Base-by-base conservation (phyloP, 1,140 invertebrate genomes). In the Goniozus legneri region DNA sequence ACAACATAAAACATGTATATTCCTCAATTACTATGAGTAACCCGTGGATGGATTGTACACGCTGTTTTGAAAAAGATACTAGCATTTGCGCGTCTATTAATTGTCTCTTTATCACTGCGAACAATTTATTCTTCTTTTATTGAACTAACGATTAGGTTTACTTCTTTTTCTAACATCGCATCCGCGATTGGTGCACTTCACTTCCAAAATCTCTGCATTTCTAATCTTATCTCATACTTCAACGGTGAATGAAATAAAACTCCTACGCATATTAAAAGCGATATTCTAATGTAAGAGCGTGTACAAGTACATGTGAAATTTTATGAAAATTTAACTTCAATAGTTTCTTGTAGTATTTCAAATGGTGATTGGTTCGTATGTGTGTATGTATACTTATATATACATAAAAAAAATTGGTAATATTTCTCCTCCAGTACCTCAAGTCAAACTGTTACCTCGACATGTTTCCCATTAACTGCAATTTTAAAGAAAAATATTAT, bases 1-100 rank as follows among this genome's bases (percentile, higher is more conserved):
- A 62, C 35, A 58, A 58, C 55, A 37, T 55, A 64, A 64, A 54
- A 56, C 47, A 52, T 49, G 27, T 44, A 38, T 48, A n/a, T 38
- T 31, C 27, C 22, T 52, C 34, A 41, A 32, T 40, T 42, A 8
- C 34, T 39, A 4, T 27, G 10, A 4, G 24, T 6, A 27, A 4
- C 10, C 24, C 10, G 10, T 6, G 4, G 24, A 27, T 4, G 10
- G 24, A 6, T 6, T 27, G 4, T 10, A 10, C 4, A 27, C 4
- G 14, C 10, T 33, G 20, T 24, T 15, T 27, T 13, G 14, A 16
- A 10, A 46, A 21, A 8, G 13, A 35, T 37, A 37, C n/a, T 24
- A 27, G 31, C 37, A 19, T 45, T 22, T 27, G 14, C 18, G 14
- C 31, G 15, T 16, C 20, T 12, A 27, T 27, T 4, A 27, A 27